Base-by-base conservation (phyloP, 2,888 invertebrate genomes). In the Andrena chrysosceles region DNA sequence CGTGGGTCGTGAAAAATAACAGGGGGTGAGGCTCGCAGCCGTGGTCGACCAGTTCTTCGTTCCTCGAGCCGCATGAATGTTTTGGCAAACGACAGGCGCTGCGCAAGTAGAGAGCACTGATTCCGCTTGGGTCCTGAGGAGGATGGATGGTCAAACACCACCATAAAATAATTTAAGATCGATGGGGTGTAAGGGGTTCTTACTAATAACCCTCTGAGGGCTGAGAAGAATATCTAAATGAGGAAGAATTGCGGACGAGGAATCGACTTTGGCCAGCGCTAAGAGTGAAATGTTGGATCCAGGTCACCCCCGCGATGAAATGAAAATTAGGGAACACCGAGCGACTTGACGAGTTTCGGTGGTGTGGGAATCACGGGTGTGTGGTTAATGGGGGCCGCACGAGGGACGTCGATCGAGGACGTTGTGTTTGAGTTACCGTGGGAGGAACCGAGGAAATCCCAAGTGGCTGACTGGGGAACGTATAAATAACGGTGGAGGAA, bases 341-440 rank as follows among this genome's bases (percentile, higher is more conserved):
- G 26, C 73, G 73, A 77, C 79, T 74, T 69, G 52, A 20, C 68
- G 59, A 74, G 42, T 64, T 49, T 23, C 59, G 75, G 69, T 56
- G 49, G 77, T 86, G 85, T 87, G 87, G 75, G 87, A 87, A 86
- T 81, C 80, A 77, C 70, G 77, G 78, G 86, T 72, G 86, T 87
- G 87, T 77, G 75, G 74, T 86, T 87, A 87, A 87, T 87, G 87
- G 87, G 72, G 59, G 42, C 42, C 26, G 68, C 73, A 54, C 72
- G 72, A 42, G 80, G 75, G 78, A 77, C 70, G 80, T 69, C 83
- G 83, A 81, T 82, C 84, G 79, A 16, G 79, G 60, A 31, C 75
- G 74, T 29, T 54, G 81, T 62, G 74, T 77, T 71, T 81, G 87
- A 86, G 86, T 82, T 85, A 87, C 87, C 81, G 87, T 85, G 87